Percentiles rank a stretch among this genome's conserved stretches.
These are phyloP conservation scores for Nephotettix cincticeps DNA, from an alignment of 1,140 invertebrate genomes.

Conservation along the genomic window DNA sequence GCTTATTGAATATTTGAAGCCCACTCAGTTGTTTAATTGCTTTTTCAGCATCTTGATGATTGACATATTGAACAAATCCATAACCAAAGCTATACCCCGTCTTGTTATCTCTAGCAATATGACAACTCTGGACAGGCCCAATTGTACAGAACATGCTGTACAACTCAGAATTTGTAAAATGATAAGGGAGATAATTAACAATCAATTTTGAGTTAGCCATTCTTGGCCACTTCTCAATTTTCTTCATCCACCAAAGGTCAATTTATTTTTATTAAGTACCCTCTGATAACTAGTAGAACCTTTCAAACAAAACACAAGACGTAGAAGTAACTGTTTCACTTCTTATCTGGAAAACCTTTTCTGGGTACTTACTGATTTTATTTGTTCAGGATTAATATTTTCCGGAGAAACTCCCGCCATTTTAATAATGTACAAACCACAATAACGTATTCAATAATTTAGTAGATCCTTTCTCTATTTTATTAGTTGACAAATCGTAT, in stretches of 20 bases:
- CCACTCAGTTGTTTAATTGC: constrained; percentile 89
- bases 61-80: constrained; percentile 91
- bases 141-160: constrained; percentile 84
- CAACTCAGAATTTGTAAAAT: constrained; percentile 87
- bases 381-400: constrained; percentile 7
- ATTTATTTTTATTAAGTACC: too few relatives aligned
- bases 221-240: too few relatives aligned
- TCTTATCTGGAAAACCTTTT: too few relatives aligned
- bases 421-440: too few relatives aligned
- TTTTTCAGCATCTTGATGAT: constrained; percentile 77
- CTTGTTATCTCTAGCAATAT: constrained; percentile 90
- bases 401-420: not conserved
- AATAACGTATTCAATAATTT: too few relatives aligned
- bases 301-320: too few relatives aligned
- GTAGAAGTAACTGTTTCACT: too few relatives aligned
- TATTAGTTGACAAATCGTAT: too few relatives aligned
- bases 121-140: constrained; percentile 82
- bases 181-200: constrained; percentile 94
- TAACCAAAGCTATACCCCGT: constrained; percentile 96
- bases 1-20: constrained; percentile 81
- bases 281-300: too few relatives aligned
- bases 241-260: too few relatives aligned
- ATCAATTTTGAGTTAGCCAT: constrained; percentile 73
- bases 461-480: too few relatives aligned
- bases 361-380: constrained; percentile 17